Evolutionary conservation across 2,113 vertebrate genomes (phyloP), one percentile per base, ranked within the genome.

Genomic region (Bubalus kerabau): DNA sequence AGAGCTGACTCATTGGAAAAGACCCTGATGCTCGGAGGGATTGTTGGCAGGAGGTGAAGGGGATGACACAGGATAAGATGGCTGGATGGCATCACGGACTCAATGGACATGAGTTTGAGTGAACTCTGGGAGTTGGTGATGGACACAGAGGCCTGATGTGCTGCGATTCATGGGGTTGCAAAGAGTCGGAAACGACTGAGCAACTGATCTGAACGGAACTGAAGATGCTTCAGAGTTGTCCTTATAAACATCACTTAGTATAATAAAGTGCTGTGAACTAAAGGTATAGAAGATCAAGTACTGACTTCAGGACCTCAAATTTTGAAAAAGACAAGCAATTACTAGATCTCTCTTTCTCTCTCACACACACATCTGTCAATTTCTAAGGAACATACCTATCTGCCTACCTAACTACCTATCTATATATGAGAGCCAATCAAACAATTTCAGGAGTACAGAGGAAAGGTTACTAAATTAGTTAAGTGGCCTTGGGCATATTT

Each of bases 301-400:
- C 4, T 40, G 36, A 96, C 12, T 36, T 16, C 5, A 80, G 46
- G 28, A 94, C 2, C 1, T 26, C 87, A 97, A 92, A 14, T 83
- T 94, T 96, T 93, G 15, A 86, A 96, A 95, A 97, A 85, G 11
- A 54, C 7, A 92, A 95, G 56, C 13, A 92, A 67, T 76, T 64
- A 92, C 15, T 23, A 80, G 28, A 10, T 81, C 60, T 76, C 24
- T 81, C 16, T 50, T 28, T 30, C 43, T 32, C 6, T 12, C 80
- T n/a, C 50, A n/a, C 80, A 23, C 6, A n/a, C 40, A 36, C 19
- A 74, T 43, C 60, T 67, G 48, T 89, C 16, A 92, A 36, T 87
- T 46, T 96, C 90, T 81, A 90, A 97, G 19, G 28, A 96, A 81
- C 9, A 14, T 59, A 48, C 50, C 11, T 14, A 80, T 83, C 23